Conservation (phyloP, 2,888 invertebrate genomes). For the Hirtodrosophila histrioides region DNA sequence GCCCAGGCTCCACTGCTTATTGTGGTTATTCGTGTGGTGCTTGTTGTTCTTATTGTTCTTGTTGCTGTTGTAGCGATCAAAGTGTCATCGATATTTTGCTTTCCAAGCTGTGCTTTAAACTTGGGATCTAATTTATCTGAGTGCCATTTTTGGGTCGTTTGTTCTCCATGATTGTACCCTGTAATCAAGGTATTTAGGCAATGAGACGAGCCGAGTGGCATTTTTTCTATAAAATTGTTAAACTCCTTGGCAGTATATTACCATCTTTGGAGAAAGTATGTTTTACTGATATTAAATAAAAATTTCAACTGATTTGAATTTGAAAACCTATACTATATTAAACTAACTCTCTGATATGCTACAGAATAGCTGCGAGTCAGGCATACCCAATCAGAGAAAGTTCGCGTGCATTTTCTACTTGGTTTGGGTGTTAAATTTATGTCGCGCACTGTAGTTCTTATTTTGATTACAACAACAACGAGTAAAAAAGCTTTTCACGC, state of each 20-base stretch:
- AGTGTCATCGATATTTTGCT: constrained; percentile 18
- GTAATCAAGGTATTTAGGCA: neutral
- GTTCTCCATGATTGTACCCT: constrained; percentile 1
- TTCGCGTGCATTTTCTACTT: constrained; percentile 6
- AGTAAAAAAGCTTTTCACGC: neutral
- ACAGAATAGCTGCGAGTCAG: neutral
- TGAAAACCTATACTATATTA: no score
- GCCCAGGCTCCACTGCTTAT: constrained; percentile 19
- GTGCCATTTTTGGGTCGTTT: neutral
- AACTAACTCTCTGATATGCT: no score
- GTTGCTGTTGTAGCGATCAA: constrained; percentile 5
- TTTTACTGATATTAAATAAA: no score
- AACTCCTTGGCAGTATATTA: no score
- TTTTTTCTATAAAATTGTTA: no score
- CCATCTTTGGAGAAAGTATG: no score
- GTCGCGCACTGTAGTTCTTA: constrained; percentile 13
- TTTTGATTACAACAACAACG: constrained; percentile 20
- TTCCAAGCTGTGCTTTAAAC: constrained; percentile 3
- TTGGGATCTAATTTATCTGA: neutral
- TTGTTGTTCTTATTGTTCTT: constrained; percentile 7
- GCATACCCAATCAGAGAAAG: neutral
- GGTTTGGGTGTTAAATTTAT: constrained; percentile 27
- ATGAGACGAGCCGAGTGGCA: no score
- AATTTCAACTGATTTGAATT: no score
- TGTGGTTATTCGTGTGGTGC: constrained; percentile 39